Conservation (phyloP, 1,140 invertebrate species). For the Trachymyrmex cornetzi region DNA sequence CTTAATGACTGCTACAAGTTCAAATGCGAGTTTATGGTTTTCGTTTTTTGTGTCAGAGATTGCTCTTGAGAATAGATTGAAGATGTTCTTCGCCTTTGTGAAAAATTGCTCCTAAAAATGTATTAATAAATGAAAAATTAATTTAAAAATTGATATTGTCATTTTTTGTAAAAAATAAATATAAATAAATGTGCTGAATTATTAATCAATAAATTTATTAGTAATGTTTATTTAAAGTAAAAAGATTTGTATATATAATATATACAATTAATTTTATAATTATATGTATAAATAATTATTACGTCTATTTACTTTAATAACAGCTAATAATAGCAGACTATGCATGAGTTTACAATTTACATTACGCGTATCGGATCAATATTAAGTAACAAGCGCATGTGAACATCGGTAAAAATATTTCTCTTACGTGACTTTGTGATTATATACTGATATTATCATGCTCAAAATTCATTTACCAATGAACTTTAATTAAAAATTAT, state of each 20-base stretch:
- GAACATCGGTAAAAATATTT: conserved; percentile 13
- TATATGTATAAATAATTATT: not conserved
- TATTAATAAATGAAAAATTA: conserved; percentile 17
- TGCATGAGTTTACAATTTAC: not conserved
- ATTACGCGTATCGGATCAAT: conserved; percentile 19
- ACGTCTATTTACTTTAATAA: not conserved
- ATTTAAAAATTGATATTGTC: not conserved
- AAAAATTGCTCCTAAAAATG: conserved; percentile 80
- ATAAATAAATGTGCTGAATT: too few relatives aligned
- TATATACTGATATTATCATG: not conserved
- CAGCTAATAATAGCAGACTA: not conserved
- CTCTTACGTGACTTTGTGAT: not conserved
- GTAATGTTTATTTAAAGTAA: not conserved
- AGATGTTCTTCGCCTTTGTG: conserved; percentile 77
- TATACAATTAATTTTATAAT: not conserved
- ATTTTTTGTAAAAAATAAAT: too few relatives aligned
- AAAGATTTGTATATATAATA: not conserved
- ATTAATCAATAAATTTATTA: not conserved
- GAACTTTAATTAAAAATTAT: not conserved
- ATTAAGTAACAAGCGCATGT: conserved; percentile 16
- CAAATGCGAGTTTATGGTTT: too few relatives aligned
- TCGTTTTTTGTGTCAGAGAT: too few relatives aligned
- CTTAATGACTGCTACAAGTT: too few relatives aligned
- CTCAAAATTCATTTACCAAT: not conserved
- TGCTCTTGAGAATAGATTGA: conserved; percentile 66